Evolutionary conservation across 2,113 vertebrate species (phyloP), one percentile per base, ranked within the genome.

Genomic region (Spheniscus mendiculus): DNA sequence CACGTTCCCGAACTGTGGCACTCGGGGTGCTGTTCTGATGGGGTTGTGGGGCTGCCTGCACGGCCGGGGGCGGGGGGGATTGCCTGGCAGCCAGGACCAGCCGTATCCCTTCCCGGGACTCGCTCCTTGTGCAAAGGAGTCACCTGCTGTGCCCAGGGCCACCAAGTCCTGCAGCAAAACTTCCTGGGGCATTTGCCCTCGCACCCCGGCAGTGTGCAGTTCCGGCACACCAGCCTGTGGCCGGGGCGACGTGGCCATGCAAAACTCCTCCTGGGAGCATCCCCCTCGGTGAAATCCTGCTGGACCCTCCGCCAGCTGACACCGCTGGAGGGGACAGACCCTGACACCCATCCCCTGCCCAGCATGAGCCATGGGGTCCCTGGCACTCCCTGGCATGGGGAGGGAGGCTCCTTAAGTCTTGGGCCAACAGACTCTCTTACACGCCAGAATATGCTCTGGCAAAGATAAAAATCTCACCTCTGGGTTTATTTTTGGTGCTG

Each of bases 291-390:
- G 52, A 82, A 71, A 84, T 49, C 55, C 77, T 38, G 17, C 73
- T 84, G 63, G 49, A 44, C 6, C 34, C 25, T 62, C 8, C 3
- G 4, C 15, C 49, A 0, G 0, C 65, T 40, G 38, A 4, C 30
- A 32, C 0, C 3, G 56, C 27, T 26, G 40, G 56, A 53, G 38
- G 50, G 40, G n/a, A 62, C 34, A 52, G 38, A 18, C 27, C 19
- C 82, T 47, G 42, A 19, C 34, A 59, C 47, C 9, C 2, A 0
- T 56, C 30, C 44, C 32, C n/a, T 59, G 63, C 63, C 44, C 0
- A 0, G 17, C 16, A 47, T 0, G 0, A 59, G 34, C 82, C 14
- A 1, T 2, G 9, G 49, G 15, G 29, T 45, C 34, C 27, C 27
- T 25, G 27, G 15, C 0, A 2, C 26, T 47, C 19, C n/a, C 56